Percentiles rank a stretch among this genome's conserved stretches.
Evolutionary conservation across 2,888 invertebrate species (phyloP).

Genomic region (Thyatira batis): DNA sequence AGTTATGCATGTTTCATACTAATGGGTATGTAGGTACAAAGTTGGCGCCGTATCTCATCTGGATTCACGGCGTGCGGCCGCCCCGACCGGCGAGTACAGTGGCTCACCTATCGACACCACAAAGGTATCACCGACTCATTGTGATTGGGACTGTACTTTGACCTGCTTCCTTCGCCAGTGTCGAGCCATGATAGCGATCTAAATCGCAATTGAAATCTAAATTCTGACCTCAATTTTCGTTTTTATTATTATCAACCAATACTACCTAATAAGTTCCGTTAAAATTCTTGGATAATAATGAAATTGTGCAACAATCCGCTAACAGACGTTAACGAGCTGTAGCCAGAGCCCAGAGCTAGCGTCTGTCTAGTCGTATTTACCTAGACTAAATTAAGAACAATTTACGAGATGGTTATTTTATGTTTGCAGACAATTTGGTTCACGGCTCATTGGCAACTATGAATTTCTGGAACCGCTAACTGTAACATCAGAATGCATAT

Average conservation of each 20-base stretch:
- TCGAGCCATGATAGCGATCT: slow-evolving; percentile 7
- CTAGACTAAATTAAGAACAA: slow-evolving; percentile 71
- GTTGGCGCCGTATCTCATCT: slow-evolving; percentile 67
- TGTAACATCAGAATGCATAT: slow-evolving; percentile 42
- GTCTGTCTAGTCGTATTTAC: slow-evolving; percentile 40
- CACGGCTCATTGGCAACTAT: slow-evolving; percentile 59
- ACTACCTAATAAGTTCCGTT: slow-evolving; percentile 8
- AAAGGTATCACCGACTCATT: slow-evolving; percentile 26
- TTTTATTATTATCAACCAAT: neutral
- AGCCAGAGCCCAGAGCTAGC: slow-evolving; percentile 21
- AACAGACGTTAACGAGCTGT: slow-evolving; percentile 41
- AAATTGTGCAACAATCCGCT: slow-evolving; percentile 14
- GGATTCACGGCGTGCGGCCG: slow-evolving; percentile 51
- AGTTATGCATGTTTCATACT: slow-evolving; percentile 55
- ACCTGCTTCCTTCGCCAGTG: slow-evolving; percentile 6
- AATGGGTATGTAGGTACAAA: slow-evolving; percentile 29
- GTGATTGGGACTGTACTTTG: slow-evolving; percentile 15
- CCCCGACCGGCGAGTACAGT: slow-evolving; percentile 33
- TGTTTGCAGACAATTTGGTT: slow-evolving; percentile 72
- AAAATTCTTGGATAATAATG: neutral
- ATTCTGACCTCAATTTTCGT: neutral
- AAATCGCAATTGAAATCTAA: neutral
- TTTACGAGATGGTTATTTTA: slow-evolving; percentile 69
- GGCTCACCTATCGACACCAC: slow-evolving; percentile 18
- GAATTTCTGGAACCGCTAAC: slow-evolving; percentile 46